A percentile compares a stretch with the other conserved stretches of the same genome.
Evolutionary conservation across 1,140 invertebrate genomes (phyloP).

Genomic region (Pantala flavescens): DNA sequence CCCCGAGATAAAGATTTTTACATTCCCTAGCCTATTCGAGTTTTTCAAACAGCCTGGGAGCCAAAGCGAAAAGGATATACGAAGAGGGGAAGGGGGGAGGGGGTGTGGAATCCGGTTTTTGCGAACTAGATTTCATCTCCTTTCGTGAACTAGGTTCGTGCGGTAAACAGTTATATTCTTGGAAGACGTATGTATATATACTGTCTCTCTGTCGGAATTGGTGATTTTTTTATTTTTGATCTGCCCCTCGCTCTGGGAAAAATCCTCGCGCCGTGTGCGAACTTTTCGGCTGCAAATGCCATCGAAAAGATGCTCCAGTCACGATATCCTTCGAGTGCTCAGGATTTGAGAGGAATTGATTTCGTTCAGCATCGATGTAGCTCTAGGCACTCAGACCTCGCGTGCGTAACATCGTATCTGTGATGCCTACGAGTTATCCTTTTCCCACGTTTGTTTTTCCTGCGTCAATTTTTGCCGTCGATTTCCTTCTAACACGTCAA

Average conservation of each 20-base stretch:
- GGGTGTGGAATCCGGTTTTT: neutral
- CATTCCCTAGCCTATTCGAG: neutral
- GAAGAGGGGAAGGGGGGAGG: neutral
- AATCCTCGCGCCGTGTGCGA: neutral
- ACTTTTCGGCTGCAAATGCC: no score
- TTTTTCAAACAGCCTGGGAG: neutral
- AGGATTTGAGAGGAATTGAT: no score
- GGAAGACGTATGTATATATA: neutral
- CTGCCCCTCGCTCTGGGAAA: neutral
- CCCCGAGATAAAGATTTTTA: conserved; percentile 2
- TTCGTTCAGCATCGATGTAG: no score
- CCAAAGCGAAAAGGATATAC: neutral
- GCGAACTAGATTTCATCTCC: no score
- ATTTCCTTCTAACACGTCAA: no score
- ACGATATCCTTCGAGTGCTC: no score
- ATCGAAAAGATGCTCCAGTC: no score
- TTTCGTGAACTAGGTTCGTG: neutral
- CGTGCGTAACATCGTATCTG: no score
- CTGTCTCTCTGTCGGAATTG: neutral
- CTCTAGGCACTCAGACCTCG: no score
- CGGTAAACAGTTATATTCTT: neutral
- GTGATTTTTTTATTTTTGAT: neutral
- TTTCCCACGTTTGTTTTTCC: no score
- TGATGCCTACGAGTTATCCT: no score
- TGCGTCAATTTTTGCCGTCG: no score